Base-by-base conservation (phyloP, 2,797 vertebrate genomes). In the Notoglanidium macrostoma region DNA sequence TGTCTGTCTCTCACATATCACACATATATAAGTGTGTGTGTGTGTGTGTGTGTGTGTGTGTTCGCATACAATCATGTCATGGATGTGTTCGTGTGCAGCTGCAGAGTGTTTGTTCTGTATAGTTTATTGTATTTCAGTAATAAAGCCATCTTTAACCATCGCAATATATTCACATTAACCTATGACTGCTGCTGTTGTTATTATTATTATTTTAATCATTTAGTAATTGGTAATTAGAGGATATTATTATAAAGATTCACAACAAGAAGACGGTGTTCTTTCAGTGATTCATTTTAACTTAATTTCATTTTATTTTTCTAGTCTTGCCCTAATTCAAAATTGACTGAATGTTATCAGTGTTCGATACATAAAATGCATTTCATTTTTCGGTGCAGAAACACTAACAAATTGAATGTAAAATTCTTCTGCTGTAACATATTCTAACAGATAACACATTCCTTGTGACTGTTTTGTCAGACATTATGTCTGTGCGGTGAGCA, bases 401-500 rank as follows among this genome's bases (percentile, higher is more conserved):
- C 26, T n/a, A n/a, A 57, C 19, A 78, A 21, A 32, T 11, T 77
- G 49, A 8, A 32, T 19, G 3, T 0, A 0, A 0, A 19, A 32
- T 32, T 29, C 49, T 35, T 72, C 26, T 35, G 19, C 17, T 15
- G 6, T 44, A 19, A 29, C 5, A 54, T 72, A 7, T 35, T 40
- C 35, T 40, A 40, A 40, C 35, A 40, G 2, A 40, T 40, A 68
- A 44, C 44, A 57, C 49, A 32, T 46, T 57, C 40, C 23, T 72
- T 15, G 35, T 78, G 26, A 51, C 29, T 32, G 29, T 65, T 77
- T 65, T 79, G 59, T 74, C 29, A 83, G 59, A 79, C 77, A 72
- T 83, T 59, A 44, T 76, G 78, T 63, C 49, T 68, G 77, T 85
- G 32, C 59, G 72, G 46, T 83, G 81, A 83, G 19, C 61, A 23